Percentiles rank a stretch among this genome's conserved stretches.
Conservation (phyloP, 2,113 vertebrate genomes). For the Oncorhynchus keta region DNA sequence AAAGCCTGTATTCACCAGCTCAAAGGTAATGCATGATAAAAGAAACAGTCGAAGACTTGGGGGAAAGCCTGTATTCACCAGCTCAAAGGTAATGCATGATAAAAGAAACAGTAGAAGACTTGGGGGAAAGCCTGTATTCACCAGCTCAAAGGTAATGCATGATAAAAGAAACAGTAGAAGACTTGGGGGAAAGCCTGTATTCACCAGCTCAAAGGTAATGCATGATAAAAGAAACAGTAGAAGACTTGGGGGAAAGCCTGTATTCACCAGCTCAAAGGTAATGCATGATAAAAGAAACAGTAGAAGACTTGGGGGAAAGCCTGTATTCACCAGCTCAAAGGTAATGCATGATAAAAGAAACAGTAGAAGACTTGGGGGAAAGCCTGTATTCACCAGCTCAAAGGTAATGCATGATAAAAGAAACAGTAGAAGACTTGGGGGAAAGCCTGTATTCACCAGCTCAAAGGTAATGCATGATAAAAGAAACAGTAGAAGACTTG, state of each 20-base stretch:
- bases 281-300: constrained; percentile 64
- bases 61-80: constrained; percentile 84
- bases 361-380: too few species aligned
- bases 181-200: too few species aligned
- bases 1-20: too few species aligned
- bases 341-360: constrained; percentile 81
- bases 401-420: constrained; percentile 73
- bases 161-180: constrained; percentile 73
- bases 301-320: constrained; percentile 88
- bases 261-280: constrained; percentile 90
- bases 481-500: constrained; percentile 83
- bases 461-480: constrained; percentile 80
- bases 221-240: constrained; percentile 86
- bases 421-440: constrained; percentile 86
- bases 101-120: constrained; percentile 82
- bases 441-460: constrained; percentile 85
- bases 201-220: too few species aligned
- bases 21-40: constrained; percentile 63
- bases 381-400: too few species aligned
- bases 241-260: constrained; percentile 87
- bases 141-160: constrained; percentile 86
- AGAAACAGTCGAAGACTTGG: constrained; percentile 88
- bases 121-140: constrained; percentile 83
- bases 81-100: constrained; percentile 83
- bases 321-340: constrained; percentile 85